Base-by-base conservation (phyloP, 2,888 invertebrate genomes). In the Hedya salicella region DNA sequence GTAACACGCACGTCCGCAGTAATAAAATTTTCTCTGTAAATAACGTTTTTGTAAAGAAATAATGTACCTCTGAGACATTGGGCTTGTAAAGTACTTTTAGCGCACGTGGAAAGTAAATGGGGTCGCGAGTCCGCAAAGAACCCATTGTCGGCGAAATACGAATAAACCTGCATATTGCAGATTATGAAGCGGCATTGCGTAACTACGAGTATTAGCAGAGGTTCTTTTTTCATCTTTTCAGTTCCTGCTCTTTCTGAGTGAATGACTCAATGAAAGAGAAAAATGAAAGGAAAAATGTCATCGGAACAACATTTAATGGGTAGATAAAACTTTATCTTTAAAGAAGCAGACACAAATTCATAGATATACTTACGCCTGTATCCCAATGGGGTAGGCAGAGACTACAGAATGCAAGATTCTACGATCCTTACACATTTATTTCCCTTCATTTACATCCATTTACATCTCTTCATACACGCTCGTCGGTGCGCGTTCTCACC, bases 61-160 rank as follows among this genome's bases (percentile, higher is more conserved):
- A 60, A 66, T 46, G 60, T 48, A 16, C 52, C 53, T 25, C 2
- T 0, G 53, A 40, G 40, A 61, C 40, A 39, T 46, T 40, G 4
- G 46, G 39, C 19, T 46, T 48, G 60, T 66, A 61, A 60, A 61
- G 60, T 19, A 61, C 53, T 66, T 61, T 54, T 54, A 59, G 16
- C 49, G 60, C 53, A 54, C 40, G 36, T 57, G 40, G 60, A 59
- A 48, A 21, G 32, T 32, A 60, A 40, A 64, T 50, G 42, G 42
- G 49, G 57, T 44, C 64, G 42, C 40, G 32, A 60, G 30, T 48
- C 17, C 48, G 60, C 14, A 53, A 49, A 56, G 42, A 56, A 17
- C 54, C 42, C 39, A 64, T 50, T 64, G 57, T 56, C 14, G 39
- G 30, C 36, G 36, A 60, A 59, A 49, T 13, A 32, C 19, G 49